Evolutionary conservation across 1,140 invertebrate genomes (phyloP).

Genomic region (Papilio helenus): DNA sequence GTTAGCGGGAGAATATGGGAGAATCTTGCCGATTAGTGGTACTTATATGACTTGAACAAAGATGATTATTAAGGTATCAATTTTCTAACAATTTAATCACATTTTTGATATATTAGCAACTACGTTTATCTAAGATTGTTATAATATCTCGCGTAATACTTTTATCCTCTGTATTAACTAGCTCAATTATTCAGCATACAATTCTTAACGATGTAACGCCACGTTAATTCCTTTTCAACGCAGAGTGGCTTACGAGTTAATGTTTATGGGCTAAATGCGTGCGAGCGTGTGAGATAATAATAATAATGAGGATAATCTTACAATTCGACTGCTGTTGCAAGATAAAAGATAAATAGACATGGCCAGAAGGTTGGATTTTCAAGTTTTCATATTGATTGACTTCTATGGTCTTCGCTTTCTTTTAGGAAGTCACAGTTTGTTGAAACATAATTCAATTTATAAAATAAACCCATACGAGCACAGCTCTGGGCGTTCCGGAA

Average conservation of each 20-base stretch:
- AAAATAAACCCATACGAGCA: neutral
- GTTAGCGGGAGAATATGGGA: conserved; percentile 8
- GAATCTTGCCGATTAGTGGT: neutral
- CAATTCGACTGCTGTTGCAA: neutral
- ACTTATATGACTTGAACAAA: neutral
- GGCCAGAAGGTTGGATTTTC: neutral
- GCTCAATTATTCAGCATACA: neutral
- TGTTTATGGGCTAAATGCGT: conserved; percentile 2
- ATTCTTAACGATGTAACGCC: conserved; percentile 36
- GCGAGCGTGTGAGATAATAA: neutral
- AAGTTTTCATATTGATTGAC: neutral
- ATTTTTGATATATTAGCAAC: neutral
- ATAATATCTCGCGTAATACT: neutral
- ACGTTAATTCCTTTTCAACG: conserved; percentile 52
- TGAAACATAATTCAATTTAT: neutral
- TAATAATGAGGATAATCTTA: neutral
- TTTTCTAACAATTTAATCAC: neutral
- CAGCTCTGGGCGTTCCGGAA: conserved; percentile 34
- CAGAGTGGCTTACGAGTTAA: conserved; percentile 33
- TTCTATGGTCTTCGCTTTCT: neutral
- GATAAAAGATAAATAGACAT: neutral
- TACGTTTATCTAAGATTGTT: neutral
- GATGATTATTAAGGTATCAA: neutral
- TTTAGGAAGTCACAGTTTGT: neutral
- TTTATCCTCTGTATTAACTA: neutral